phyloP scores from a whole-genome alignment of 2,888 invertebrate genomes.

The Amblyjoppa proteus region DNA sequence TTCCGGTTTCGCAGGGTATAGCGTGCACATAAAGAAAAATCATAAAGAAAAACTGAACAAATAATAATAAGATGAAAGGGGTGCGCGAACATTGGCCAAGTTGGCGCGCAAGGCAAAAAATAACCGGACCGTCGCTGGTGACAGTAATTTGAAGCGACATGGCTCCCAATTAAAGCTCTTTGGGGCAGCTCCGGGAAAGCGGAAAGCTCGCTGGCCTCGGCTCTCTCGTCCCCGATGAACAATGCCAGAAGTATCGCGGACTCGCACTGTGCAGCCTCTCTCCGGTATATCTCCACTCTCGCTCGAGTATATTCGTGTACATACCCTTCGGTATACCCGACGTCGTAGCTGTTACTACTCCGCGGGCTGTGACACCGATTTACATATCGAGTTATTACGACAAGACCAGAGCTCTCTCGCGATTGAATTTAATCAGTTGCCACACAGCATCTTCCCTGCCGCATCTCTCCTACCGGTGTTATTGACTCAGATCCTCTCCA shows the following conservation, averaged over 20 bases:
- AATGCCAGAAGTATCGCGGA: constrained; percentile 71
- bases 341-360: constrained; percentile 35
- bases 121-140: constrained; percentile 76
- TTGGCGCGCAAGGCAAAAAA: constrained; percentile 66
- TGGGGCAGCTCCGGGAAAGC: constrained; percentile 67
- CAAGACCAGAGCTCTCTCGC: constrained; percentile 44
- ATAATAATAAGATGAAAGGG: constrained; percentile 60
- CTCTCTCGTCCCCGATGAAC: constrained; percentile 68
- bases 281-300: constrained; percentile 55
- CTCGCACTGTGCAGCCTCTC: constrained; percentile 26
- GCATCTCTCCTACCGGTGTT: constrained; percentile 19
- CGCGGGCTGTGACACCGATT: constrained; percentile 67
- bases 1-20: constrained; percentile 6
- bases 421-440: constrained; percentile 73
- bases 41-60: constrained; percentile 46
- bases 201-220: constrained; percentile 64
- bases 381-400: constrained; percentile 77
- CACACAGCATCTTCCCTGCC: constrained; percentile 33
- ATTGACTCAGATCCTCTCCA: not conserved
- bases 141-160: constrained; percentile 79
- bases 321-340: constrained; percentile 9
- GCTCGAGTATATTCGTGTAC: constrained; percentile 31
- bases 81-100: constrained; percentile 55
- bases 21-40: not conserved
- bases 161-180: constrained; percentile 80